A percentile compares a stretch with the other conserved stretches of the same genome.
These are phyloP conservation scores for Busseola fusca DNA, from an alignment of 2,888 invertebrate species.

Conservation along the genomic window DNA sequence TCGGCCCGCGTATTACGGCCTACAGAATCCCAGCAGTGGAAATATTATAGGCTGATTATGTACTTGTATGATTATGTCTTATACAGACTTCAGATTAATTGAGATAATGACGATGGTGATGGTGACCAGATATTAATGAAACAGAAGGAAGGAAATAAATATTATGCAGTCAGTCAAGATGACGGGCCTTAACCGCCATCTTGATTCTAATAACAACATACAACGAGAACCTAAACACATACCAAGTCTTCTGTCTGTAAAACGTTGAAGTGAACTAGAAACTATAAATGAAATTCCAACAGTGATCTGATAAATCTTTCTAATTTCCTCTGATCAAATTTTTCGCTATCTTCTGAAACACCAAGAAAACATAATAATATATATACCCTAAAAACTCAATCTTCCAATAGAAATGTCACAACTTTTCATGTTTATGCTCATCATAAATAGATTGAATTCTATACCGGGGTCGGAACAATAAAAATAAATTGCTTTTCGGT, in stretches of 20 bases:
- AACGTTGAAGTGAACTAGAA: neutral
- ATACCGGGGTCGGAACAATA: slow-evolving; percentile 71
- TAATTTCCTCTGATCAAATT: neutral
- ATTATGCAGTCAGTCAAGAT: neutral
- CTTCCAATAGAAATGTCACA: slow-evolving; percentile 59
- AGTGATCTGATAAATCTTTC: neutral
- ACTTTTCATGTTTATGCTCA: slow-evolving; percentile 72
- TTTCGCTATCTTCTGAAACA: neutral
- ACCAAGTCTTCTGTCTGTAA: neutral
- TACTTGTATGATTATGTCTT: too few species aligned
- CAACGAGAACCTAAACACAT: too few species aligned
- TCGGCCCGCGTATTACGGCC: neutral
- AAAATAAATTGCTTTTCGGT: slow-evolving; percentile 64
- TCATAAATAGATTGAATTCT: slow-evolving; percentile 86
- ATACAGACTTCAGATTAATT: neutral
- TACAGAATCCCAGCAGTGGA: neutral
- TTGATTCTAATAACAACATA: neutral
- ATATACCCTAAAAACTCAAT: slow-evolving; percentile 38
- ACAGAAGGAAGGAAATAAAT: neutral
- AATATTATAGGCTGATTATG: neutral
- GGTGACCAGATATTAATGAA: neutral
- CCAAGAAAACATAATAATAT: slow-evolving; percentile 10
- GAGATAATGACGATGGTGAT: neutral
- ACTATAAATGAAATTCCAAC: neutral
- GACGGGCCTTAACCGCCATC: neutral